Percentiles rank a stretch among this genome's conserved stretches.
These are phyloP conservation scores for Nesogale talazaci DNA, from an alignment of 2,113 vertebrate species.

Conservation along the genomic window DNA sequence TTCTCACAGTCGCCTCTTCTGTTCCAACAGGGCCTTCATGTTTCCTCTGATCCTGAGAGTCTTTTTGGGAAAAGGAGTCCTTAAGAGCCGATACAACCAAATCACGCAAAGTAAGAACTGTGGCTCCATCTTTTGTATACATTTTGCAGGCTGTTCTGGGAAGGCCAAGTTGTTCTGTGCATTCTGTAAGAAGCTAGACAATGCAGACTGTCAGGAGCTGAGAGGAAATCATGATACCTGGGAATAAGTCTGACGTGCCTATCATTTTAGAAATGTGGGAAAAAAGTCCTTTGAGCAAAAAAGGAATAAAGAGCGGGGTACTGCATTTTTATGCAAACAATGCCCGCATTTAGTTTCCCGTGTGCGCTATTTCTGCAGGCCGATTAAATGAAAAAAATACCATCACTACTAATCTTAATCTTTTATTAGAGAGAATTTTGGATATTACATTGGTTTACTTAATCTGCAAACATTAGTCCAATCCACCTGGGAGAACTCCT, in stretches of 20 bases:
- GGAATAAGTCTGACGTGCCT: neutral
- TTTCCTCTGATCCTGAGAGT: conserved; percentile 9
- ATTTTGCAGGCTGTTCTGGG: conserved; percentile 76
- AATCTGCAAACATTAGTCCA: neutral
- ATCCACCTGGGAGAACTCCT: neutral
- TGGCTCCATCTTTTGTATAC: conserved; percentile 79
- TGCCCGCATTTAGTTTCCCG: neutral
- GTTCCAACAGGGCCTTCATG: neutral
- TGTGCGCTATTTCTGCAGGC: neutral
- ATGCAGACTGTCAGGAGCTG: neutral
- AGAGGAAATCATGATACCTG: neutral
- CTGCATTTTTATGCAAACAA: neutral
- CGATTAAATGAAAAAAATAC: too few species aligned
- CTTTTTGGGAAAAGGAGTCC: conserved; percentile 57
- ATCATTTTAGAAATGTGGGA: neutral
- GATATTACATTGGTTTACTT: neutral
- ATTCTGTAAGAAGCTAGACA: conserved; percentile 80
- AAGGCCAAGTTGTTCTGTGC: conserved; percentile 77
- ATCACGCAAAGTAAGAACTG: conserved; percentile 62
- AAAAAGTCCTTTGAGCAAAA: conserved; percentile 14
- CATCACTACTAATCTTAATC: neutral
- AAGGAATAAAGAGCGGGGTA: neutral
- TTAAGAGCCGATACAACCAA: conserved; percentile 78
- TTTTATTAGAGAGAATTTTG: conserved; percentile 13
- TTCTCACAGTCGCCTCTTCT: neutral